phyloP scores from a whole-genome alignment of 2,797 vertebrate species.

The Parauchenoglanis punctatus region DNA sequence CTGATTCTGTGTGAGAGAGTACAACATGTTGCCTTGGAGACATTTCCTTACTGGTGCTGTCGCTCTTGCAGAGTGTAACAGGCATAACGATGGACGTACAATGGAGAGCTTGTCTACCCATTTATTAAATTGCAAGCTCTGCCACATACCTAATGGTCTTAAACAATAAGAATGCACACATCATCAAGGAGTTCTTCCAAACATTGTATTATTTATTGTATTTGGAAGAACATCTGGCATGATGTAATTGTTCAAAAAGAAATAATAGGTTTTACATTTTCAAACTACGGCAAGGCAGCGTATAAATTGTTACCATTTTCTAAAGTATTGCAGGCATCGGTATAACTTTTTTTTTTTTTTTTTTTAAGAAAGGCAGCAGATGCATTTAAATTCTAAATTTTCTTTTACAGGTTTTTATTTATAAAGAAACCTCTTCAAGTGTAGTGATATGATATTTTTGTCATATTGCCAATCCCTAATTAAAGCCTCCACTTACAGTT shows the following conservation, averaged over 20 bases:
- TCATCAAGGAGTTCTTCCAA: not conserved
- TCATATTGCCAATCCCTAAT: not conserved
- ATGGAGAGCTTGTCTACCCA: slow-evolving; percentile 10
- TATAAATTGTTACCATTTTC: not conserved
- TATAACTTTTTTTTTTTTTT: not conserved
- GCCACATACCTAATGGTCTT: not conserved
- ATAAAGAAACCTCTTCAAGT: not conserved
- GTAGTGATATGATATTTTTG: not conserved
- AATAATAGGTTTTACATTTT: not conserved
- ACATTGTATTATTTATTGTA: too few relatives aligned
- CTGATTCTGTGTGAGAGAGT: slow-evolving; percentile 7
- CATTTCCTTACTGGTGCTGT: slow-evolving; percentile 18
- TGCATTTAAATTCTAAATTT: not conserved
- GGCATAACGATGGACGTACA: slow-evolving; percentile 18
- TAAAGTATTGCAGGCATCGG: not conserved
- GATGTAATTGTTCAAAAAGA: not conserved
- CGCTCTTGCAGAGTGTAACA: slow-evolving; percentile 19
- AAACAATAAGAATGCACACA: not conserved
- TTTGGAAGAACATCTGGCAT: too few relatives aligned
- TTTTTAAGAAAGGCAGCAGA: not conserved
- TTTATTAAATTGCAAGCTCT: slow-evolving; percentile 26
- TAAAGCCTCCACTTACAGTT: not conserved
- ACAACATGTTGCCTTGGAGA: slow-evolving; percentile 39
- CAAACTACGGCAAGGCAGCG: not conserved
- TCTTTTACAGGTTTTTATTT: not conserved